These are phyloP conservation scores for Charanyca ferruginea DNA, from an alignment of 2,888 invertebrate species.

Conservation along the genomic window DNA sequence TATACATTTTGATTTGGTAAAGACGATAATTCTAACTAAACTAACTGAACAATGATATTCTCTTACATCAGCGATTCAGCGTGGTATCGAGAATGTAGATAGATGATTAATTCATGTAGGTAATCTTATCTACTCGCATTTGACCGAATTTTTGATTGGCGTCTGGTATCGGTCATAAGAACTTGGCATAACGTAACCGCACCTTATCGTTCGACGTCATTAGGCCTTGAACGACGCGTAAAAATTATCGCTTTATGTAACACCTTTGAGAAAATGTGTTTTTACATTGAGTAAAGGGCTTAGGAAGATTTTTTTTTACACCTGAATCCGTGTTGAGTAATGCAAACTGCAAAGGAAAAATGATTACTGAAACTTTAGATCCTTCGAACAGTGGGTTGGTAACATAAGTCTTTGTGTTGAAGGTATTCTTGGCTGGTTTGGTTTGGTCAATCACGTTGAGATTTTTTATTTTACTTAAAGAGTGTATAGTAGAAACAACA, in stretches of 20 bases:
- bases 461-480: slow-evolving; percentile 12
- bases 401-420: background rate
- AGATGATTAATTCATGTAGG: slow-evolving; percentile 7
- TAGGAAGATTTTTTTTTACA: background rate
- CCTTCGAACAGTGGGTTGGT: slow-evolving; percentile 1
- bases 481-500: background rate
- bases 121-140: slow-evolving; percentile 22
- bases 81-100: background rate
- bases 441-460: background rate
- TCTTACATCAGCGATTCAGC: slow-evolving; percentile 27
- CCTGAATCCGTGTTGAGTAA: background rate
- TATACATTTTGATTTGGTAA: background rate
- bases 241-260: slow-evolving; percentile 38
- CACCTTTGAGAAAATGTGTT: slow-evolving; percentile 2
- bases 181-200: slow-evolving; percentile 50
- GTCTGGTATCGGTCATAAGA: slow-evolving; percentile 51
- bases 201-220: slow-evolving; percentile 54
- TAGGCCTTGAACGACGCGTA: slow-evolving; percentile 47
- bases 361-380: background rate
- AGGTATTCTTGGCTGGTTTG: slow-evolving; percentile 33
- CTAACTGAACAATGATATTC: slow-evolving; percentile 12
- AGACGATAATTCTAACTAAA: background rate
- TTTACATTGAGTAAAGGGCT: background rate
- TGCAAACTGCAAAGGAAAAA: slow-evolving; percentile 1
- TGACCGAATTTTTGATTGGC: slow-evolving; percentile 33